Evolutionary conservation across 2,888 invertebrate species (phyloP), one percentile per base, ranked within the genome.

Genomic region (Tillus elongatus): DNA sequence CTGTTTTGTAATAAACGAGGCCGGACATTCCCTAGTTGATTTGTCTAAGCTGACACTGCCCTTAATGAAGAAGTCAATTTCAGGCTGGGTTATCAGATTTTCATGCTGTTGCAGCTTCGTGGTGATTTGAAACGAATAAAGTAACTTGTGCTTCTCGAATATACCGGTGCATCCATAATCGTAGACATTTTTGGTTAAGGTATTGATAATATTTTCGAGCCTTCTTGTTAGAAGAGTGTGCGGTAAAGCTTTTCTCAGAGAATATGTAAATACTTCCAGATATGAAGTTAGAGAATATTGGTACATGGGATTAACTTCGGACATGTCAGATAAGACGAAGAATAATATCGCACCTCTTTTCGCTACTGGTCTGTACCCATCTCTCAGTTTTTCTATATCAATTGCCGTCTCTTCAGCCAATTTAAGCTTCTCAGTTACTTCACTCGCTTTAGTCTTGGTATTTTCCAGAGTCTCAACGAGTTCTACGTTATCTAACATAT

Each of bases 401-500:
- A 63, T 69, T 0, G 85, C 78, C 0, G 91, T 92, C 34, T 74
- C 72, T 19, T 73, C 77, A 0, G 87, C 88, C 10, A 88, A 67
- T 19, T 71, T 73, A n/a, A 92, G 65, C 63, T 91, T 90, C 40
- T 78, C 77, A 60, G 75, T 77, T 1, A 89, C 89, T 66, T 91
- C 88, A 30, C 70, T 71, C 0, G 91, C 90, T 57, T 90, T 92
- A 0, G 77, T 71, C 66, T 92, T 93, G 4, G 91, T 89, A 47
- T 88, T 87, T 53, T 93, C 92, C 35, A 93, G 66, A 0, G 90
- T 91, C 42, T 79, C 70, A 10, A 93, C 77, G 4, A 92, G 69
- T 51, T 92, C 91, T 0, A 81, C 78, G 51, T 93, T 92, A 57
- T 93, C 92, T 55, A 93, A 66, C 89, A 93, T 92, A 64, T 90